phyloP scores from a whole-genome alignment of 2,888 invertebrate species.

The Drosophila longiperda region DNA sequence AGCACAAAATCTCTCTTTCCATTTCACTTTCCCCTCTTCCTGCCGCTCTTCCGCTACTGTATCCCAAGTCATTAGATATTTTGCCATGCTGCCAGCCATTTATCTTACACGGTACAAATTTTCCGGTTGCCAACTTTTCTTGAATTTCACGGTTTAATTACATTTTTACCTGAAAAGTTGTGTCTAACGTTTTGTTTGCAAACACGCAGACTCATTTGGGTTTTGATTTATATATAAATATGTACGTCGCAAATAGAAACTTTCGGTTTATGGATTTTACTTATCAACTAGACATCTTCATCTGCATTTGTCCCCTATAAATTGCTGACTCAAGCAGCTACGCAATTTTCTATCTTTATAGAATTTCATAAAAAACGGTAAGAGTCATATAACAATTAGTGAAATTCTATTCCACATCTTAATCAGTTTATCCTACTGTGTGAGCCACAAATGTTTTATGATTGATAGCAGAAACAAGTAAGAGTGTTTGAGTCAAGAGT shows the following conservation, averaged over 20 bases:
- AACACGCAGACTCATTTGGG: slow-evolving; percentile 40
- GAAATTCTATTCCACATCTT: background rate
- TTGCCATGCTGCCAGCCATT: slow-evolving; percentile 32
- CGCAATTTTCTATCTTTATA: background rate
- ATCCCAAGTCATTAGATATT: slow-evolving; percentile 14
- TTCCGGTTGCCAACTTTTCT: slow-evolving; percentile 32
- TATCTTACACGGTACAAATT: slow-evolving; percentile 21
- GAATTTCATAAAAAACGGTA: background rate
- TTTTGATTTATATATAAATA: slow-evolving; percentile 8
- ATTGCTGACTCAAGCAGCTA: slow-evolving; percentile 4
- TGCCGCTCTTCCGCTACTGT: background rate
- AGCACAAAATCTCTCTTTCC: slow-evolving; percentile 10
- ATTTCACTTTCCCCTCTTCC: background rate
- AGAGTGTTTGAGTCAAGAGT: background rate
- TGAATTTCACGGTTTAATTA: slow-evolving; percentile 21
- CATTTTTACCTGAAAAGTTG: slow-evolving; percentile 30
- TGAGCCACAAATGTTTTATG: background rate
- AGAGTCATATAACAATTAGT: background rate
- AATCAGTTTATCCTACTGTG: background rate
- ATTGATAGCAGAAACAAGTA: slow-evolving; percentile 11
- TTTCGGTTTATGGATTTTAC: slow-evolving; percentile 1
- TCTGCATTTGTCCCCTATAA: background rate
- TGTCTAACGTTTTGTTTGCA: slow-evolving; percentile 24
- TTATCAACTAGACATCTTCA: background rate
- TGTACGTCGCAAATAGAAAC: slow-evolving; percentile 6